These are phyloP conservation scores for Anas platyrhynchos DNA, from an alignment of 2,113 vertebrate genomes.

Conservation along the genomic window DNA sequence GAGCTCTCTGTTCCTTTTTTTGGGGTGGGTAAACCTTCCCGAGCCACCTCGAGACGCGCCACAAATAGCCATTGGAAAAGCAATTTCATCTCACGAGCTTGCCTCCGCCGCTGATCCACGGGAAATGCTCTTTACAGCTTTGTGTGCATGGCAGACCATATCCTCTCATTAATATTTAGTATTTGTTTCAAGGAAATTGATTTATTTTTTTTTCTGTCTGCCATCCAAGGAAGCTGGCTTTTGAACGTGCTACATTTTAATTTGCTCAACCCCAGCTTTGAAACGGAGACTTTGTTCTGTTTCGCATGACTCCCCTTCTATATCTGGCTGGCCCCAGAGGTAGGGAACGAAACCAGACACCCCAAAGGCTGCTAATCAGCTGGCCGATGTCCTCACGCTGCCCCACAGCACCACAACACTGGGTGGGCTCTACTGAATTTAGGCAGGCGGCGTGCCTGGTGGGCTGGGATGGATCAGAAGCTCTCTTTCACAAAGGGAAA, in stretches of 20 bases:
- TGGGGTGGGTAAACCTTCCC: neutral
- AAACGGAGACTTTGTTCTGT: constrained; percentile 16
- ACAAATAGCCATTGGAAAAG: neutral
- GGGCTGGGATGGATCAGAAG: neutral
- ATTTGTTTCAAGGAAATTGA: constrained; percentile 68
- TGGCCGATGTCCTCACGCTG: neutral
- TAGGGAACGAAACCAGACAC: neutral
- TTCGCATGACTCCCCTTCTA: constrained; percentile 11
- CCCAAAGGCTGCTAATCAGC: constrained; percentile 4
- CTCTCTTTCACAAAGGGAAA: neutral
- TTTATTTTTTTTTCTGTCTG: constrained; percentile 31
- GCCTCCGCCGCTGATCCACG: neutral
- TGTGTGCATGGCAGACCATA: neutral
- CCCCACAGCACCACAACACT: neutral
- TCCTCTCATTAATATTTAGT: constrained; percentile 73
- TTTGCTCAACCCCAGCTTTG: constrained; percentile 5
- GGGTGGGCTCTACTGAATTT: neutral
- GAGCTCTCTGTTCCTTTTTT: neutral
- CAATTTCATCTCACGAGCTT: neutral
- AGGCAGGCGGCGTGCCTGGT: neutral
- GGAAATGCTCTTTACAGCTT: constrained; percentile 37
- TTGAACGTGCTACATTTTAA: constrained; percentile 34
- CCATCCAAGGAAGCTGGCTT: constrained; percentile 28
- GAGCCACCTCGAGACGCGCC: neutral
- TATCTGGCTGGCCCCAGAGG: neutral